Evolutionary conservation across 2,797 vertebrate genomes (phyloP), one percentile per base, ranked within the genome.

Genomic region (Melanogrammus aeglefinus): DNA sequence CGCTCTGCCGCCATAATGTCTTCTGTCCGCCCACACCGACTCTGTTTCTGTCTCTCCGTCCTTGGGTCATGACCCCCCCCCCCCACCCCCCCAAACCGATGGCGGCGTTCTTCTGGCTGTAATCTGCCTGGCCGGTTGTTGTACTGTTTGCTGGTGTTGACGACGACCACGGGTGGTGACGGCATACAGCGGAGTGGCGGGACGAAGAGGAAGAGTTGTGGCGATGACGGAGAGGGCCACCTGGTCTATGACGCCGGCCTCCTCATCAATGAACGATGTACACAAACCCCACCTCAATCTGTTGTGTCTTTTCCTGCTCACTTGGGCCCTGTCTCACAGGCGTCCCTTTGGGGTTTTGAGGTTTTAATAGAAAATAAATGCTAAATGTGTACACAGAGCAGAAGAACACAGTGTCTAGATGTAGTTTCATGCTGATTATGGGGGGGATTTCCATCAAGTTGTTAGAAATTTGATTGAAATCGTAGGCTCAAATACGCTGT

Each of bases 201-300:
- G 89, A 95, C 86, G 86, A 92, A 92, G 92, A 94, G 92, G 92
- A 89, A 92, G 92, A 95, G 93, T 94, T 86, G 94, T 87, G 94
- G 96, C 90, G 93, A 94, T 85, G 95, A 97, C 89, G 96, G 97
- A 88, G 96, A 97, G 91, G 96, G 96, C 90, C 95, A 96, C 92
- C 95, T 98, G 95, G 87, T 95, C 91, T 96, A 95, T 94, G 94
- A 96, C 91, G 92, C 90, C 86, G 97, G 97, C 95, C 94, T 98
- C 74, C 83, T 96, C 92, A 93, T 97, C 92, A 96, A 94, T 93
- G 92, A 93, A 91, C 95, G 95, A 96, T 97, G 95, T 97, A 96
- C 84, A 92, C 88, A 93, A 91, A 90, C 89, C 74, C 79, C 76
- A 80, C 77, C 73, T 88, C 90, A 86, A 79, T 86, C 79, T 76